Conservation (phyloP, 2,888 invertebrate genomes). For the Tetropium fuscum region DNA sequence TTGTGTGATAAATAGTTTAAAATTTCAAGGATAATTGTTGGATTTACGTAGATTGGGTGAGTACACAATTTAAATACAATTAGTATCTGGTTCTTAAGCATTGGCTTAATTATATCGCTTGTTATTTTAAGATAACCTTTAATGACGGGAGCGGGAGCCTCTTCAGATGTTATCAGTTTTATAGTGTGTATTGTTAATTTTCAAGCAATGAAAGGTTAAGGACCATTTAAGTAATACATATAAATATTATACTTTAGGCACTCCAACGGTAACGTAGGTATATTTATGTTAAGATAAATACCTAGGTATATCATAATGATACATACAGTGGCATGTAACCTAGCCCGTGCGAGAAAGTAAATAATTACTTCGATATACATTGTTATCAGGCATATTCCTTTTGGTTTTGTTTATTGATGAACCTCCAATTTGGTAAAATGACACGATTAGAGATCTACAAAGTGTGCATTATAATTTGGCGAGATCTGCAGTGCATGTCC, state of each 20-base stretch:
- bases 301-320: conserved; percentile 4
- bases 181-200: not conserved
- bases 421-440: conserved; percentile 5
- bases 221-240: not conserved
- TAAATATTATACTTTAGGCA: not conserved
- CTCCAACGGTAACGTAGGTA: no score
- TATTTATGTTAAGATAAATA: conserved; percentile 1
- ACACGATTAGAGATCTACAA: not conserved
- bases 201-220: not conserved
- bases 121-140: not conserved
- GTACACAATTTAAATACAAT: not conserved
- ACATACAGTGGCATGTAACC: conserved; percentile 12
- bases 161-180: no score
- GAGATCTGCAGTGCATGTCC: not conserved
- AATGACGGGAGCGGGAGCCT: no score
- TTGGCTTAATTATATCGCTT: not conserved
- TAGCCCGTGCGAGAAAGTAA: conserved; percentile 4
- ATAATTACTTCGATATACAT: conserved; percentile 1
- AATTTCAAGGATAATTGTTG: conserved; percentile 20
- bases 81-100: not conserved
- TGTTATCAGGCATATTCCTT: not conserved
- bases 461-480: conserved; percentile 1
- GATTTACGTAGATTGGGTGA: conserved; percentile 18
- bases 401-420: conserved; percentile 13
- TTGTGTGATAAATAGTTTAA: conserved; percentile 26